These are phyloP conservation scores for Pseudochirops corinnae DNA, from an alignment of 2,797 vertebrate species.

Conservation along the genomic window DNA sequence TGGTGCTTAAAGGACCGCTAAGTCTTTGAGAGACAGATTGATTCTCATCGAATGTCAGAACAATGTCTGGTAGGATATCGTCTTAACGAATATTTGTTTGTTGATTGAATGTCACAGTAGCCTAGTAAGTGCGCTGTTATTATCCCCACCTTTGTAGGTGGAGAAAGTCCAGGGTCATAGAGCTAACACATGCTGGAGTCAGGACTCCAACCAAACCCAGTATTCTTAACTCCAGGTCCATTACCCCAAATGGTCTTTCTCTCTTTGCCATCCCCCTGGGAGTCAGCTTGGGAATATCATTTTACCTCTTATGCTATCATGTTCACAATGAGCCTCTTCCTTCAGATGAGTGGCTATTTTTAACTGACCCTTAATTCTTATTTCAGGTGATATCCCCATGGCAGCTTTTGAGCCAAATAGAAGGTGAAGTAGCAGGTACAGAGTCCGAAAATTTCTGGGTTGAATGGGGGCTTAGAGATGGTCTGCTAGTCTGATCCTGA, in stretches of 20 bases:
- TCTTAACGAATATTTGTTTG: background rate
- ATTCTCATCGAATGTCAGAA: background rate
- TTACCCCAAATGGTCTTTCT: accelerated
- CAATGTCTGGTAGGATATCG: background rate
- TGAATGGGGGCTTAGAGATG: background rate
- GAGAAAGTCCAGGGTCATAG: constrained; percentile 40
- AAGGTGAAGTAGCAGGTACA: background rate
- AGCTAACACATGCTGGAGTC: constrained; percentile 53
- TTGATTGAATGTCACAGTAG: background rate
- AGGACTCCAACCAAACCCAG: background rate
- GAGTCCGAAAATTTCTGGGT: background rate
- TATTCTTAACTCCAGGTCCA: accelerated
- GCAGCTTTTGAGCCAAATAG: background rate
- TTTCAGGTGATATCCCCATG: background rate
- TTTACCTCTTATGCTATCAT: background rate
- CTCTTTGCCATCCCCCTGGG: background rate
- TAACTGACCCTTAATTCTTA: background rate
- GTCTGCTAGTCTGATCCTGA: background rate
- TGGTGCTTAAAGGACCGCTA: background rate
- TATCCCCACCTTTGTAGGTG: background rate
- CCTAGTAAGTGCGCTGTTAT: background rate
- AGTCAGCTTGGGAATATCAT: background rate
- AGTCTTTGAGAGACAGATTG: background rate
- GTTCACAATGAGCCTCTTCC: background rate
- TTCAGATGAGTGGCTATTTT: background rate